These are phyloP conservation scores for Phymatocera aterrima DNA, from an alignment of 2,888 invertebrate genomes.

Conservation along the genomic window DNA sequence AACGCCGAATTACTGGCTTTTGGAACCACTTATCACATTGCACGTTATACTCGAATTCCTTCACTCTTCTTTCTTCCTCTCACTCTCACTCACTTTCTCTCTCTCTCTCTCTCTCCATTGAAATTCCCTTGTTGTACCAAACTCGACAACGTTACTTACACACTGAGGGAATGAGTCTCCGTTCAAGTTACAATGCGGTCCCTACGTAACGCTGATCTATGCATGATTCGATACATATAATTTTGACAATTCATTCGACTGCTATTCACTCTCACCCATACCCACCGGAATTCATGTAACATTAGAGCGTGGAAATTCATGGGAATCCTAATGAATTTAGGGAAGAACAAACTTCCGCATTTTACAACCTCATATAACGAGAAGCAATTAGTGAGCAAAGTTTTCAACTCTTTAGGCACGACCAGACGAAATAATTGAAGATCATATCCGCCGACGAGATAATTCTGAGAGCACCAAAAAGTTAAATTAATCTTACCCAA, in stretches of 20 bases:
- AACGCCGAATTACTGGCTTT: background rate
- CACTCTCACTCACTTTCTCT: too few species aligned
- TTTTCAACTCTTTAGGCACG: background rate
- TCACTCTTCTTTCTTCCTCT: too few species aligned
- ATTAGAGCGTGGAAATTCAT: too few species aligned
- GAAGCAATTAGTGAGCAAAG: conserved; percentile 10
- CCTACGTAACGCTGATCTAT: too few species aligned
- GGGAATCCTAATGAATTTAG: background rate
- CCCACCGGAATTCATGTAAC: too few species aligned
- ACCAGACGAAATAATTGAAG: conserved; percentile 17
- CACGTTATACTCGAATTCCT: conserved; percentile 14
- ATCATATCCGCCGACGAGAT: conserved; percentile 7
- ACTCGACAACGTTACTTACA: background rate
- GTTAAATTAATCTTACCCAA: conserved; percentile 18
- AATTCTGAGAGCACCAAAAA: background rate
- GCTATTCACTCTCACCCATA: too few species aligned
- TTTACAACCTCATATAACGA: background rate
- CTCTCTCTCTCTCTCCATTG: too few species aligned
- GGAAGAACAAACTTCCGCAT: background rate
- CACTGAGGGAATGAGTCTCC: background rate
- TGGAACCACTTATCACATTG: background rate
- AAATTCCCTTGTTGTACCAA: background rate
- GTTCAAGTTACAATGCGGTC: background rate
- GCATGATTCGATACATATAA: too few species aligned
- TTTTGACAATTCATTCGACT: too few species aligned